Evolutionary conservation across 2,113 vertebrate species (phyloP).

Genomic region (Bufo gargarizans): DNA sequence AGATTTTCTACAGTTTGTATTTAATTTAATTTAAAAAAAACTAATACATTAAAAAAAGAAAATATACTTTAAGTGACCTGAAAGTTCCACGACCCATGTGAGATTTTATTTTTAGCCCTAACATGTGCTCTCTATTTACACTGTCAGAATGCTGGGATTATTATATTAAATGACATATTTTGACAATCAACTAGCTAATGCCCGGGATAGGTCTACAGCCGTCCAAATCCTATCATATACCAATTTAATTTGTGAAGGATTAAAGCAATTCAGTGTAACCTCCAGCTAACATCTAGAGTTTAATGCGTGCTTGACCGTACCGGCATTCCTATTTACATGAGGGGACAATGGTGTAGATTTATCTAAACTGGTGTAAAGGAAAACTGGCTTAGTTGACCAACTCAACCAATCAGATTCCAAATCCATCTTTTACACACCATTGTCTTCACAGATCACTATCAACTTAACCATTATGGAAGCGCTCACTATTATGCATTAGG

Average conservation of each 20-base stretch:
- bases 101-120: background rate
- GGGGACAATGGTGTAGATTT: background rate
- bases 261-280: conserved; percentile 1
- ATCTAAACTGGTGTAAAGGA: no score
- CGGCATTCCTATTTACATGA: background rate
- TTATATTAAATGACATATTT: conserved; percentile 11
- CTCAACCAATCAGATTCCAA: no score
- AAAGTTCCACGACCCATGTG: background rate
- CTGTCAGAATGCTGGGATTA: conserved; percentile 6
- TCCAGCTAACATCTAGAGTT: conserved; percentile 14
- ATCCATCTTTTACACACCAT: no score
- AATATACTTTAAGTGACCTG: background rate
- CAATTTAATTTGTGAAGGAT: conserved; percentile 37
- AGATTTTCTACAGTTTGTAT: no score
- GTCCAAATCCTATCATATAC: conserved; percentile 13
- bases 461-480: no score
- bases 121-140: background rate
- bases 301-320: background rate
- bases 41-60: background rate
- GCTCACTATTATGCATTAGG: no score
- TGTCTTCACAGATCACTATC: background rate
- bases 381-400: no score
- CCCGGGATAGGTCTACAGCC: background rate
- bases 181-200: background rate
- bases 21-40: no score